These are phyloP conservation scores for Craseonycteris thonglongyai DNA, from an alignment of 2,113 vertebrate genomes.

Conservation along the genomic window DNA sequence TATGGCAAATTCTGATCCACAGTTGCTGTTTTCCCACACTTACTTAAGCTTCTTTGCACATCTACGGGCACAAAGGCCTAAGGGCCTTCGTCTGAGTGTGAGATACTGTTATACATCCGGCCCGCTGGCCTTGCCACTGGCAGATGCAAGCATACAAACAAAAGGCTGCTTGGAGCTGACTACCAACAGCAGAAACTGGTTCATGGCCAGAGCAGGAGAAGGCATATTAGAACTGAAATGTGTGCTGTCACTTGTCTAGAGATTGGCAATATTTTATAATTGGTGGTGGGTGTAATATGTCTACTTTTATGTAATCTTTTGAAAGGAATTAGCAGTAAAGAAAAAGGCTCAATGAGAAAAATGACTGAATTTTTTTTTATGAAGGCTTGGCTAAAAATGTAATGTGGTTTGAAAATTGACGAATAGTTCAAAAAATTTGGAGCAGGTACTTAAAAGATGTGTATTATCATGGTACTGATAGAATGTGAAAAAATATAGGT, in stretches of 20 bases:
- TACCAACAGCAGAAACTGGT: slow-evolving; percentile 69
- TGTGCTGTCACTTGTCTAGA: background rate
- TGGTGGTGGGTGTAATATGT: background rate
- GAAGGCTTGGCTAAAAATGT: background rate
- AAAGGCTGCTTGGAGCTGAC: slow-evolving; percentile 71
- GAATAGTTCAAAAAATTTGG: background rate
- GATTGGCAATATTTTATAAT: slow-evolving; percentile 11
- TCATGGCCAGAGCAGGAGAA: slow-evolving; percentile 57
- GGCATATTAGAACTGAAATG: background rate
- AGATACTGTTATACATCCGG: slow-evolving; percentile 63
- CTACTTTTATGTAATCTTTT: slow-evolving; percentile 27
- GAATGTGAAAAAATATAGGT: background rate
- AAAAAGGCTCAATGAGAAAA: background rate
- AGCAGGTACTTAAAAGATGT: background rate
- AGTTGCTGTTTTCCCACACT: slow-evolving; percentile 87
- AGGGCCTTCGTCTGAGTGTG: slow-evolving; percentile 70
- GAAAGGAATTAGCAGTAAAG: slow-evolving; percentile 13
- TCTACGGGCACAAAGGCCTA: slow-evolving; percentile 73
- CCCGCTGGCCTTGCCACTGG: slow-evolving; percentile 76
- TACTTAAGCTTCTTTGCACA: slow-evolving; percentile 82
- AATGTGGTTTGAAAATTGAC: slow-evolving; percentile 6
- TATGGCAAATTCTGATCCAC: slow-evolving; percentile 82
- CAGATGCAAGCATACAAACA: slow-evolving; percentile 76
- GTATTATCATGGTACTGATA: background rate
- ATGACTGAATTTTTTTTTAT: background rate